Conservation (phyloP, 2,888 invertebrate genomes). For the Sycophila texana region DNA sequence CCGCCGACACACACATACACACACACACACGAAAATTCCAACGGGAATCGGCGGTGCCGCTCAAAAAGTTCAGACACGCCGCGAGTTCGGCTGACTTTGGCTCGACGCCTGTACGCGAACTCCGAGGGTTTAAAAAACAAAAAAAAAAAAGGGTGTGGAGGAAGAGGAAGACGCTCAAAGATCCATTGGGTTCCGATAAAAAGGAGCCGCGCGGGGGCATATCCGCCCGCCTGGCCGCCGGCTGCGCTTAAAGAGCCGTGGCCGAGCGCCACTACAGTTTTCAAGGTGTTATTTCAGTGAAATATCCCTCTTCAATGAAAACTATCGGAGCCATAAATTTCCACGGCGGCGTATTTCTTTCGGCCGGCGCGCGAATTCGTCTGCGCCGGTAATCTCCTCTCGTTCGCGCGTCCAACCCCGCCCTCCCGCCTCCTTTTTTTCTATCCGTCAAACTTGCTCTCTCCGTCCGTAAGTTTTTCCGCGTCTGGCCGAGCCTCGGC, state of each 20-base stretch:
- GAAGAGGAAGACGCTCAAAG: constrained; percentile 28
- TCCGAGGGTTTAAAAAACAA: neutral
- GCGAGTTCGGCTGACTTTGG: neutral
- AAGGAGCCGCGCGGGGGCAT: constrained; percentile 33
- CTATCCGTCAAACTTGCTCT: constrained; percentile 32
- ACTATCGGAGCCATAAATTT: constrained; percentile 60
- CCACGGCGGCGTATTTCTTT: constrained; percentile 49
- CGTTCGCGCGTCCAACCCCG: constrained; percentile 34
- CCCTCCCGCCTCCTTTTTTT: constrained; percentile 7
- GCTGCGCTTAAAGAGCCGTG: constrained; percentile 56
- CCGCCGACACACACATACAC: too few relatives aligned
- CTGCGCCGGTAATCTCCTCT: constrained; percentile 44
- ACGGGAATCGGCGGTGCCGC: neutral
- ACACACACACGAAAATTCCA: neutral
- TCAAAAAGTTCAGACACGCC: constrained; percentile 1
- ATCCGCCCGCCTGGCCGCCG: constrained; percentile 45
- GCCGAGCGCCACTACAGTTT: constrained; percentile 24
- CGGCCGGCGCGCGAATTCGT: constrained; percentile 42
- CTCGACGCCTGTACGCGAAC: neutral
- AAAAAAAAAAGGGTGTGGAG: neutral
- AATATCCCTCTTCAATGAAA: constrained; percentile 59
- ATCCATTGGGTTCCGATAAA: constrained; percentile 58
- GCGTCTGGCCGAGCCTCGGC: constrained; percentile 8
- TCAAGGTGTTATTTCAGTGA: constrained; percentile 58
- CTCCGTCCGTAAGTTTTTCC: constrained; percentile 31